Evolutionary conservation across 2,888 invertebrate species (phyloP), one percentile per base, ranked within the genome.

Genomic region (Pantelozetes paolii): DNA sequence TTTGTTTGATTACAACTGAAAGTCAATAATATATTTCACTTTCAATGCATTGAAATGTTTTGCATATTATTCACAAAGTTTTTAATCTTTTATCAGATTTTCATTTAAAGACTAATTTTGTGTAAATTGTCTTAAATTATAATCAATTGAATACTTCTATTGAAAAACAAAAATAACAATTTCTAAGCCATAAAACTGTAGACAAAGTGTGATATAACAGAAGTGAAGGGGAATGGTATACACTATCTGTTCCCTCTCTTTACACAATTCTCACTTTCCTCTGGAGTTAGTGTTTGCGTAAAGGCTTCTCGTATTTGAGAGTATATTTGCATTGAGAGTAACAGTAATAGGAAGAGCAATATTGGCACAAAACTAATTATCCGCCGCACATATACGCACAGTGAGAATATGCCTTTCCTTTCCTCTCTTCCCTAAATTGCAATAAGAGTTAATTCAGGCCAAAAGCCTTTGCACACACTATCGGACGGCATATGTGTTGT

Each of bases 291-390:
- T 64, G 62, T 36, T 64, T 64, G 62, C 62, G 62, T 64, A 64
- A 36, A 36, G 36, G 15, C 62, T 59, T 67, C 32, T 32, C 32
- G 23, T 23, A 40, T 59, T 57, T 62, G 30, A 62, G 62, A 32
- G 62, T n/a, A 62, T 62, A 62, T 62, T 40, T 42, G 42, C 67
- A 67, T 67, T 67, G 20, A 67, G 36, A 67, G 67, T 67, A 42
- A 36, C 23, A 40, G 40, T 67, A 67, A 67, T 67, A 40, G 36
- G 67, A 67, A 67, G 67, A 67, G 67, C 23, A 69, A 69, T 69
- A 69, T 69, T 69, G 69, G 67, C 67, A 67, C 67, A 67, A 67
- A 67, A 67, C 67, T 67, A 67, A 67, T 67, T 67, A 67, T 67
- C 67, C 67, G 64, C 36, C 40, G n/a, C 67, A 67, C 67, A 59